Evolutionary conservation across 2,888 invertebrate species (phyloP).

Genomic region (Pheosia gnoma): DNA sequence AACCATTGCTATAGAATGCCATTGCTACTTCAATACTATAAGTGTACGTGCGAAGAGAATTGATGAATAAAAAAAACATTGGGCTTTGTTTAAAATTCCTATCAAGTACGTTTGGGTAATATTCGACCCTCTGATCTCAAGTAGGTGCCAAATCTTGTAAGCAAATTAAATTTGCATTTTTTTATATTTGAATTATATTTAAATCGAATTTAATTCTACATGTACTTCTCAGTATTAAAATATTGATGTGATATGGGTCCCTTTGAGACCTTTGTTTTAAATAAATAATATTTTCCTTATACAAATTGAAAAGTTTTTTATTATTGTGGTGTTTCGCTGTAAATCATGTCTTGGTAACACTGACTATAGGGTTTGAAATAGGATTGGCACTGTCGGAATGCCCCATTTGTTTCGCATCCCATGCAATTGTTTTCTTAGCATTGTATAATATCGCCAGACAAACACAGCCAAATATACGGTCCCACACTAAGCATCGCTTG

Average conservation of each 20-base stretch:
- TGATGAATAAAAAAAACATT: too few relatives aligned
- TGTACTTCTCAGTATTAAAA: constrained; percentile 11
- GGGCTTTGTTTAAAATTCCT: constrained; percentile 3
- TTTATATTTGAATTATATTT: not conserved
- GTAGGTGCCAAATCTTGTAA: constrained; percentile 29
- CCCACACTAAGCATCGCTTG: too few relatives aligned
- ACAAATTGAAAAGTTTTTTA: not conserved
- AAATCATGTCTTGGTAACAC: too few relatives aligned
- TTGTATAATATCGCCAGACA: too few relatives aligned
- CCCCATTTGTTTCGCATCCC: too few relatives aligned
- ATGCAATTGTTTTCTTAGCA: too few relatives aligned
- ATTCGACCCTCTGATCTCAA: constrained; percentile 21
- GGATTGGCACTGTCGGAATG: too few relatives aligned
- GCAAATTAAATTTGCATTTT: constrained; percentile 37
- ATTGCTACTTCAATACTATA: too few relatives aligned
- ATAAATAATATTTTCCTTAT: constrained; percentile 46
- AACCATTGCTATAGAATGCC: too few relatives aligned
- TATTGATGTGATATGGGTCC: constrained; percentile 12
- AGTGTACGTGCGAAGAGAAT: too few relatives aligned
- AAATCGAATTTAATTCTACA: not conserved
- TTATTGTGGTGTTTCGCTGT: not conserved
- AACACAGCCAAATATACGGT: too few relatives aligned
- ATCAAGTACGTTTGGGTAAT: constrained; percentile 11
- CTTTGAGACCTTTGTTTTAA: constrained; percentile 41
- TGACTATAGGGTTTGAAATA: too few relatives aligned